Percentiles rank a stretch among this genome's conserved stretches.
These are phyloP conservation scores for Electrona antarctica DNA, from an alignment of 2,113 vertebrate genomes.

Conservation along the genomic window DNA sequence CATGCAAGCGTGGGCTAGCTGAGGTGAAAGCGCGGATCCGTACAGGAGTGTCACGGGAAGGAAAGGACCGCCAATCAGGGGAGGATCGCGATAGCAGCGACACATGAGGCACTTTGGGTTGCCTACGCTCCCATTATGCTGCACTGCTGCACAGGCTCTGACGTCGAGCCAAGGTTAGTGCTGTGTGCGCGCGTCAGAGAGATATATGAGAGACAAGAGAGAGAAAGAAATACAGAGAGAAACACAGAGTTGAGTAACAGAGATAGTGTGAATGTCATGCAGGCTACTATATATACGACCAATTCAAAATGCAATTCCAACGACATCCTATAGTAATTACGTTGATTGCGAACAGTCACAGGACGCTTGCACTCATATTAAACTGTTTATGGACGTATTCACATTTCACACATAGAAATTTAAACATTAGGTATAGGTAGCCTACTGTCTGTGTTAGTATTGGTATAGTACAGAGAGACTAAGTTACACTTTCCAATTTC, in stretches of 20 bases:
- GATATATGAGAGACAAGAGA: conserved; percentile 40
- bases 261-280: conserved; percentile 9
- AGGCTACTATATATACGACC: neutral
- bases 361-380: too few relatives aligned
- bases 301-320: too few relatives aligned
- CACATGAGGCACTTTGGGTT: conserved; percentile 77
- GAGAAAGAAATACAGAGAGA: conserved; percentile 19
- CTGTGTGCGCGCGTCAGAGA: conserved; percentile 82
- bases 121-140: conserved; percentile 86
- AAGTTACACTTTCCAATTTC: too few relatives aligned
- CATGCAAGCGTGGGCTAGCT: conserved; percentile 56
- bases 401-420: too few relatives aligned
- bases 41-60: conserved; percentile 75
- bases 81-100: conserved; percentile 78
- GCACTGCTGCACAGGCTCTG: conserved; percentile 98
- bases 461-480: too few relatives aligned
- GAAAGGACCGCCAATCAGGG: conserved; percentile 72
- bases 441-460: too few relatives aligned
- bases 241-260: neutral
- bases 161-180: conserved; percentile 94
- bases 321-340: too few relatives aligned
- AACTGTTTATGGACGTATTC: too few relatives aligned
- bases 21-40: conserved; percentile 70
- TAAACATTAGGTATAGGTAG: too few relatives aligned
- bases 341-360: too few relatives aligned